Base-by-base conservation (phyloP, 1,140 invertebrate species). In the Physella acuta region DNA sequence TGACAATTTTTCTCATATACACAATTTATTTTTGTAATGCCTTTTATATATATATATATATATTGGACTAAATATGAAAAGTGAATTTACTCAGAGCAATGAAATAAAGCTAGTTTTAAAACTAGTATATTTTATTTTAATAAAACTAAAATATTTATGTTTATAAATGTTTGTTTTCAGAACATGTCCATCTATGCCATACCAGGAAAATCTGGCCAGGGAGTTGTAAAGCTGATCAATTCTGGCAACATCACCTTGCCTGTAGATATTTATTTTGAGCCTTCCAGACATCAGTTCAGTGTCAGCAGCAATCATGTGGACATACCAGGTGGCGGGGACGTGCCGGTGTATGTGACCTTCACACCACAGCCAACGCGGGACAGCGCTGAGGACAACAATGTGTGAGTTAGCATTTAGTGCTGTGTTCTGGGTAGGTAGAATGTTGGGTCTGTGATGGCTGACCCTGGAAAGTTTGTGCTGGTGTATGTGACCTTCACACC, bases 221-320 rank as follows among this genome's bases (percentile, higher is more conserved):
- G 62, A 14, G 26, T 49, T 2, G 2, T 64, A 14, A 34, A 64
- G 2, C n/a, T 64, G 1, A 49, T 64, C 39, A 64, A 64, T 49
- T 64, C 62, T 49, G 62, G 62, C 49, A 64, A 64, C 62, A 64
- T 64, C 51, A 16, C 44, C 44, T 51, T 64, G 62, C 17, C 24
- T 17, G 62, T 64, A 16, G 49, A 53, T 8, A 17, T 53, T 16
- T 3, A 2, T 14, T 14, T 64, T 2, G 49, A 49, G 26, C 62
- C 62, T 16, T 4, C 24, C 39, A 17, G 39, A 33, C 16, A 33
- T 11, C 26, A 52, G 3, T 64, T 64, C 26, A 17, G 26, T 36
- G 24, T 64, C 26, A 64, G 44, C n/a, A 31, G 26, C 1, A 8
- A 28, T 11, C 24, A 64, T 16, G 30, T 64, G 2, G 62, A 33